phyloP scores from a whole-genome alignment of 2,888 invertebrate genomes.

The Meghimatium bilineatum region DNA sequence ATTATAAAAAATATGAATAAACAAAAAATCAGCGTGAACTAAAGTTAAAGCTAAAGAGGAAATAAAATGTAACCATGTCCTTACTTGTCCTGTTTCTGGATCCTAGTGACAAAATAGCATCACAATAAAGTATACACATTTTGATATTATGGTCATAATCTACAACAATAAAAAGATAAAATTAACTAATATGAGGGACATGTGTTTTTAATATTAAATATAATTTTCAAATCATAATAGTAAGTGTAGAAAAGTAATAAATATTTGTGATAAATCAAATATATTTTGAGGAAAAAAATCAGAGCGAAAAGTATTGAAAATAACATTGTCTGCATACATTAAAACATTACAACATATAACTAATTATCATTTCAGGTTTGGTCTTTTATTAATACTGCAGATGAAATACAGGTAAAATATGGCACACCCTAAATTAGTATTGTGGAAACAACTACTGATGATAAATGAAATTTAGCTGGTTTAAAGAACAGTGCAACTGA shows the following conservation, averaged over 20 bases:
- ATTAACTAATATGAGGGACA: no score
- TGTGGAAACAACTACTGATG: no score
- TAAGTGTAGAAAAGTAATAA: neutral
- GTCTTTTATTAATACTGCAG: no score
- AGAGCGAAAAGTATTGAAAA: no score
- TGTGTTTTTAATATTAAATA: neutral
- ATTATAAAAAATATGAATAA: conserved; percentile 13
- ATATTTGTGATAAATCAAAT: no score
- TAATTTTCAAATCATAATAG: neutral
- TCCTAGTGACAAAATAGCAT: conserved; percentile 27
- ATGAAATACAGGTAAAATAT: no score
- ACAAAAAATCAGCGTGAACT: conserved; percentile 10
- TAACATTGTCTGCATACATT: no score
- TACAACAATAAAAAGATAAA: no score
- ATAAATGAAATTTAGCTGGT: no score
- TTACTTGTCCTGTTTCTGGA: conserved; percentile 44
- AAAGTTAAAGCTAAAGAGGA: conserved; percentile 23
- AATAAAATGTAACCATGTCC: conserved; percentile 11
- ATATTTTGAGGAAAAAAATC: no score
- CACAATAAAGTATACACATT: neutral
- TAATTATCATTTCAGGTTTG: neutral
- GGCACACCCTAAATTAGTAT: no score
- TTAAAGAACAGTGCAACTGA: no score
- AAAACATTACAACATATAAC: neutral
- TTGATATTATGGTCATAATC: neutral